phyloP scores from a whole-genome alignment of 2,113 vertebrate genomes.

The Tragelaphus imberbis region DNA sequence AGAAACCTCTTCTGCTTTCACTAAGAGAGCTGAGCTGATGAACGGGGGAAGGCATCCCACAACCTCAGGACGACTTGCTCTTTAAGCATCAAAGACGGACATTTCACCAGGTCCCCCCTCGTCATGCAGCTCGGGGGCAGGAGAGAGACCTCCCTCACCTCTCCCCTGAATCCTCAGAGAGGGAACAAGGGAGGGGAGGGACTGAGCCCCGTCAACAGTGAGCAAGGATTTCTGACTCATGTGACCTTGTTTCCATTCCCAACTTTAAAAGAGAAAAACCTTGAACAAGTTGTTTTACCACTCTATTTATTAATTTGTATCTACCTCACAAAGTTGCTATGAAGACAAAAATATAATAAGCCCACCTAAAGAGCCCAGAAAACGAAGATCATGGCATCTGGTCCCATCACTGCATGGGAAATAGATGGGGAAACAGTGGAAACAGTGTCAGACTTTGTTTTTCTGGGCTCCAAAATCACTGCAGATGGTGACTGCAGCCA shows the following conservation, averaged over 20 bases:
- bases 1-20: background rate
- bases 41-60: background rate
- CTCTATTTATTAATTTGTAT: background rate
- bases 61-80: background rate
- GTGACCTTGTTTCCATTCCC: background rate
- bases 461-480: too few species aligned
- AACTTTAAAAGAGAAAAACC: constrained; percentile 4
- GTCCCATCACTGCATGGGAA: too few species aligned
- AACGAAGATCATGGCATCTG: too few species aligned
- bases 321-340: background rate
- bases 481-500: too few species aligned
- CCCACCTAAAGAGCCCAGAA: background rate
- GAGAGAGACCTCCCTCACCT: background rate
- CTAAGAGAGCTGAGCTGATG: background rate
- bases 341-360: background rate
- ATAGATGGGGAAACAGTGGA: too few species aligned
- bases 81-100: background rate
- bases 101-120: background rate
- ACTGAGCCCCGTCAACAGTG: background rate
- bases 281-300: background rate
- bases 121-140: background rate
- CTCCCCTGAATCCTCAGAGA: background rate
- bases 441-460: too few species aligned
- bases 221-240: constrained; percentile 3
- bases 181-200: background rate